Conservation (phyloP, 2,113 vertebrate genomes). For the Astur gentilis region DNA sequence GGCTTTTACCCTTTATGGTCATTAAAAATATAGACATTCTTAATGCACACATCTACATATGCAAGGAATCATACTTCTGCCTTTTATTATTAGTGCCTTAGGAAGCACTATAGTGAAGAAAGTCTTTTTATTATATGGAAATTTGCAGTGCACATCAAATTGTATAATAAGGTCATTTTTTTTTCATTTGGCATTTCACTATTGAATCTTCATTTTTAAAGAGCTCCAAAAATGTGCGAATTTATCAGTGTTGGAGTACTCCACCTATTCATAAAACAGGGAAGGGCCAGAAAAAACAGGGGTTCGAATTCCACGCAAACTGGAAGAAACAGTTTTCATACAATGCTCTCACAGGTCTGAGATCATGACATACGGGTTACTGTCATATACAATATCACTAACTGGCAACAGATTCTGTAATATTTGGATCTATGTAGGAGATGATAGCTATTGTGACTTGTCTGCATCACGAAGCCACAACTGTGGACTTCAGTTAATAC, state of each 20-base stretch:
- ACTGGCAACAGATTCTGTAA: neutral
- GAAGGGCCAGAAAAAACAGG: neutral
- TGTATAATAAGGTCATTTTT: neutral
- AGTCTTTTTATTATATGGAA: neutral
- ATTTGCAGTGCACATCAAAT: neutral
- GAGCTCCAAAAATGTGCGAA: neutral
- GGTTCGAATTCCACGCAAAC: neutral
- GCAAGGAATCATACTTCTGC: neutral
- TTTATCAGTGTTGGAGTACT: neutral
- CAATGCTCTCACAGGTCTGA: neutral
- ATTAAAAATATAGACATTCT: neutral
- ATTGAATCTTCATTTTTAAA: neutral
- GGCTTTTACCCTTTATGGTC: neutral
- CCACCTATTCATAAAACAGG: neutral
- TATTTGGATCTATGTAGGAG: neutral
- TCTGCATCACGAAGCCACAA: neutral
- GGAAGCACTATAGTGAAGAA: neutral
- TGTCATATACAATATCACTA: neutral
- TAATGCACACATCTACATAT: neutral
- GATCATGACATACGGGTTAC: neutral
- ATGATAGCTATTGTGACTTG: neutral
- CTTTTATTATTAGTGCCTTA: neutral
- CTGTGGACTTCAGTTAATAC: neutral
- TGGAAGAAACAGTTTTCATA: neutral
- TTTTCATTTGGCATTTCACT: neutral